These are phyloP conservation scores for Chrysemys picta DNA, from an alignment of 2,113 vertebrate species.

Conservation along the genomic window DNA sequence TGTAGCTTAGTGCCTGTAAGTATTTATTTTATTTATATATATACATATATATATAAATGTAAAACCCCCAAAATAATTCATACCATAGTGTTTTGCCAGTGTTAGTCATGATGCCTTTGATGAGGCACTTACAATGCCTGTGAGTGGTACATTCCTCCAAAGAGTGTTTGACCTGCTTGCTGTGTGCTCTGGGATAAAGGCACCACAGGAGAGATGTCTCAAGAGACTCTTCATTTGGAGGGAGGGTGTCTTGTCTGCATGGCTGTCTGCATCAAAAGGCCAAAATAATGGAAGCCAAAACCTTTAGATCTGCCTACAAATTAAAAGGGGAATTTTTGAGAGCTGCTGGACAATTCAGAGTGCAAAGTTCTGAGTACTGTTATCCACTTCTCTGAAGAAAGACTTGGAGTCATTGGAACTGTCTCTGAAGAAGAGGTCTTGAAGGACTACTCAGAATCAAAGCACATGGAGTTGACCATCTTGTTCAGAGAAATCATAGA, in stretches of 20 bases:
- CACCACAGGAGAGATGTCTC: not conserved
- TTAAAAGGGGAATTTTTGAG: not conserved
- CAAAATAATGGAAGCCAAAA: not conserved
- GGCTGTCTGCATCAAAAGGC: not conserved
- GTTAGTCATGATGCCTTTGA: not conserved
- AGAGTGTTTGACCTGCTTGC: not conserved
- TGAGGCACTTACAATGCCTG: not conserved
- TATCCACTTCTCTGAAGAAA: not conserved
- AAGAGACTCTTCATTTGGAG: not conserved
- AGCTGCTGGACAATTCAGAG: not conserved
- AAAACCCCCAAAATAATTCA: slow-evolving; percentile 10
- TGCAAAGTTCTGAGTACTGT: not conserved
- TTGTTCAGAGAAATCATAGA: not conserved
- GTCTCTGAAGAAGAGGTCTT: not conserved
- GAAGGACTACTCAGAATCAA: not conserved
- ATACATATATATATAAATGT: not conserved
- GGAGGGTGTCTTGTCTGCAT: not conserved
- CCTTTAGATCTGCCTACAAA: not conserved
- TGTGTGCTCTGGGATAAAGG: too few relatives aligned
- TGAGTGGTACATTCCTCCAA: not conserved
- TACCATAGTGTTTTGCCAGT: not conserved
- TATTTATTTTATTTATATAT: not conserved
- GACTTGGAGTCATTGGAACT: not conserved
- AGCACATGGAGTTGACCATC: not conserved
- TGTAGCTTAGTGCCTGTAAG: not conserved